A percentile compares a stretch with the other conserved stretches of the same genome.
Conservation (phyloP, 37 sponge, comb jelly and placozoan species). For the Lycopodina hypogea region DNA sequence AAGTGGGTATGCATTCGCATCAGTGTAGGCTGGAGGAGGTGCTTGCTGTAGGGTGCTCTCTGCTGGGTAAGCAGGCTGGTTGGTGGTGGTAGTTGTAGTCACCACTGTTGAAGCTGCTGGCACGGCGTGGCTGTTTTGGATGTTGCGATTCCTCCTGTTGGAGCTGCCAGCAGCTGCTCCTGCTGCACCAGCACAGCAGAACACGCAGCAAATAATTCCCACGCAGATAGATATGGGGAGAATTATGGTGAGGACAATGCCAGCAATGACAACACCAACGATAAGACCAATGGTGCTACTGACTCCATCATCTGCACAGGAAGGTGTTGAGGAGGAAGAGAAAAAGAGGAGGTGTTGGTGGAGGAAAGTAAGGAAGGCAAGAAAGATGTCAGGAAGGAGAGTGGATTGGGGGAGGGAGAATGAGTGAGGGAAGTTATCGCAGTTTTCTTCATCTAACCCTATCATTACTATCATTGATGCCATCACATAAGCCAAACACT, state of each 20-base stretch:
- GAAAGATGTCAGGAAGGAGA: neutral
- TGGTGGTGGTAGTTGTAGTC: neutral
- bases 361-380: neutral
- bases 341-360: neutral
- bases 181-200: conserved; percentile 1
- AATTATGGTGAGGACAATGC: neutral
- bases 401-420: neutral
- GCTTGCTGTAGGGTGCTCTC: neutral
- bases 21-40: neutral
- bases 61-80: neutral
- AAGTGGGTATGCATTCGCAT: neutral
- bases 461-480: too few relatives aligned
- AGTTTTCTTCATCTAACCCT: too few relatives aligned
- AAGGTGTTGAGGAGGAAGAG: neutral
- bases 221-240: conserved; percentile 11
- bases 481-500: too few relatives aligned
- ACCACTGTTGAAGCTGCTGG: neutral
- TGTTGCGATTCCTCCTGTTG: neutral
- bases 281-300: neutral
- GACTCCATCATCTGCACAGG: too few relatives aligned
- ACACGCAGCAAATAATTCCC: neutral
- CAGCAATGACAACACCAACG: neutral
- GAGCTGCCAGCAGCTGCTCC: neutral
- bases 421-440: neutral
- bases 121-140: too few relatives aligned